Conservation (phyloP, 2,113 vertebrate genomes). For the Hippocampus barbouri region DNA sequence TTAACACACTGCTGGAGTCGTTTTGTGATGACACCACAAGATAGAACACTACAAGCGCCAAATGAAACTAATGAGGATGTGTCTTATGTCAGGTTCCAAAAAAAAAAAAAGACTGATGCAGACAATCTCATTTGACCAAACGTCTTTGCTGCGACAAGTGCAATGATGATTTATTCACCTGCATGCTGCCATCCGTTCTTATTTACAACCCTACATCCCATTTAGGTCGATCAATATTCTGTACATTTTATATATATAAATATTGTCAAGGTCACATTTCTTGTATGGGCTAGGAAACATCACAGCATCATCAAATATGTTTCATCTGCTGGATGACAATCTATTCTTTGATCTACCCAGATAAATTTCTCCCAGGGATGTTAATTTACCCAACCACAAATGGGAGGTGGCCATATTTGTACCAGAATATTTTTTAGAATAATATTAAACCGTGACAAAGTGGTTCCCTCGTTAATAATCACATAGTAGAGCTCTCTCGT, state of each 20-base stretch:
- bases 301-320: not conserved
- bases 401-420: not conserved
- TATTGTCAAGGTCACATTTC: constrained; percentile 2
- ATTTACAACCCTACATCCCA: not conserved
- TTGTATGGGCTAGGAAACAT: not conserved
- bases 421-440: not conserved
- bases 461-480: no score
- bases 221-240: not conserved
- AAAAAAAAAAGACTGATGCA: not conserved
- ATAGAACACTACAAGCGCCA: not conserved
- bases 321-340: not conserved
- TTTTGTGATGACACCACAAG: not conserved
- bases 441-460: no score
- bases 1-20: not conserved
- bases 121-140: constrained; percentile 15
- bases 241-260: not conserved
- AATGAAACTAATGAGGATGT: not conserved
- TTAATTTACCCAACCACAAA: not conserved
- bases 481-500: no score
- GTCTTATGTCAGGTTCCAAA: not conserved
- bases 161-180: not conserved
- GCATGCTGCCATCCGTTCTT: not conserved
- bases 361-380: not conserved
- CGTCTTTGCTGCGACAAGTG: constrained; percentile 13
- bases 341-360: not conserved